A percentile compares a stretch with the other conserved stretches of the same genome.
These are phyloP conservation scores for Copsychus sechellarum DNA, from an alignment of 2,113 vertebrate genomes.

Conservation along the genomic window DNA sequence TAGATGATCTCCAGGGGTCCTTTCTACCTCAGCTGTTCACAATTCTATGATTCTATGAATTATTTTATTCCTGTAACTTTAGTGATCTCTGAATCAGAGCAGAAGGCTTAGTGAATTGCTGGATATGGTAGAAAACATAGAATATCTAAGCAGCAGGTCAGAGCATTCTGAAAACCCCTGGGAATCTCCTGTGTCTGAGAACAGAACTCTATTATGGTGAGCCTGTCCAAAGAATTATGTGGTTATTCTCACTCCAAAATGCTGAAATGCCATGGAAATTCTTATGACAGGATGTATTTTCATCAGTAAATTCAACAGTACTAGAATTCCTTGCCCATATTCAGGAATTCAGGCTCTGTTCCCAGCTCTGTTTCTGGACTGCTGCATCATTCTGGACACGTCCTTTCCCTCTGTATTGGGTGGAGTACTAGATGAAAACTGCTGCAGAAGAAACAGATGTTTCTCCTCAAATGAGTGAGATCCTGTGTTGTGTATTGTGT, in stretches of 20 bases:
- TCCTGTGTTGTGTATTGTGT: background rate
- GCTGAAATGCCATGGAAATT: background rate
- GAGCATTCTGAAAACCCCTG: background rate
- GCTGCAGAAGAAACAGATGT: background rate
- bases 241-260: background rate
- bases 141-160: background rate
- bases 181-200: background rate
- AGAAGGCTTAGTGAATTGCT: background rate
- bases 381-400: background rate
- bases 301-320: background rate
- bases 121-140: background rate
- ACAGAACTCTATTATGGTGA: background rate
- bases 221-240: background rate
- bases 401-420: background rate
- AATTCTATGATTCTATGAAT: background rate
- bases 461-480: background rate
- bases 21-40: background rate
- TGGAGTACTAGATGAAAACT: background rate
- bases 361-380: background rate
- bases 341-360: background rate
- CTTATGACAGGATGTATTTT: background rate
- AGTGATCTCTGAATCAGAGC: background rate
- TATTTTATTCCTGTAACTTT: conserved; percentile 21
- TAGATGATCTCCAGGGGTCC: background rate
- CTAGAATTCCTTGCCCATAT: background rate